Percentiles rank a stretch among this genome's conserved stretches.
Evolutionary conservation across 2,888 invertebrate genomes (phyloP).

Genomic region (Macrophya alboannulata): DNA sequence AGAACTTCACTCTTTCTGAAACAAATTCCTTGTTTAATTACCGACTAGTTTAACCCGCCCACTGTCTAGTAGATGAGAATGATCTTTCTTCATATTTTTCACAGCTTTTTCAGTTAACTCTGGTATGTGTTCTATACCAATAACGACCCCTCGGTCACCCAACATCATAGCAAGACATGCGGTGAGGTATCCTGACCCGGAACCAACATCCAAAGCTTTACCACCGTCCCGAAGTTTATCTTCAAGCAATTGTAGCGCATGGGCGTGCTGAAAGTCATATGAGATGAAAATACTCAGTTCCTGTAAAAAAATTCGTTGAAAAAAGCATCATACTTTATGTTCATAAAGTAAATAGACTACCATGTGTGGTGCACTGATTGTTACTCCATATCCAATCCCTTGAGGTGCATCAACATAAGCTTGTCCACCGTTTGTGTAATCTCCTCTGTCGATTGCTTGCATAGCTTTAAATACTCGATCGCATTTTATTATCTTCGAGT

Average conservation of each 20-base stretch:
- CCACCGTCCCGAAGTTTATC: slow-evolving; percentile 90
- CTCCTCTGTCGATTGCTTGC: slow-evolving; percentile 91
- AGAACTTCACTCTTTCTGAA: not conserved
- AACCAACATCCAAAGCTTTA: slow-evolving; percentile 94
- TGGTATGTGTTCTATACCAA: slow-evolving; percentile 96
- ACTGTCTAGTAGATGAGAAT: slow-evolving; percentile 86
- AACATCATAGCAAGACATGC: slow-evolving; percentile 95
- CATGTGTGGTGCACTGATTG: slow-evolving; percentile 98
- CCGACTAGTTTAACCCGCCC: slow-evolving; percentile 88
- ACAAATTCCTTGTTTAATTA: slow-evolving; percentile 73
- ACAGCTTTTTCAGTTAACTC: slow-evolving; percentile 89
- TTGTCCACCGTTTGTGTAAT: slow-evolving; percentile 86
- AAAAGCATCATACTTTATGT: not conserved
- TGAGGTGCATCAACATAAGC: slow-evolving; percentile 96
- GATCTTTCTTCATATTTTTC: slow-evolving; percentile 89
- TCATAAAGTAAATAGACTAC: slow-evolving; percentile 79
- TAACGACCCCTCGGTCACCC: slow-evolving; percentile 85
- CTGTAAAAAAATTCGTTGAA: not conserved
- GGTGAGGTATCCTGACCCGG: slow-evolving; percentile 96
- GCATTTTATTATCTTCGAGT: slow-evolving; percentile 89
- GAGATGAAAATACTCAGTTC: slow-evolving; percentile 12
- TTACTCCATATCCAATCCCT: slow-evolving; percentile 96
- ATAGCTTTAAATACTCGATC: slow-evolving; percentile 91
- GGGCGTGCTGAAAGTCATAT: slow-evolving; percentile 88
- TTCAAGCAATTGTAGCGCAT: slow-evolving; percentile 92